Base-by-base conservation (phyloP, 1,140 invertebrate species). In the Paraescarpia echinospica region DNA sequence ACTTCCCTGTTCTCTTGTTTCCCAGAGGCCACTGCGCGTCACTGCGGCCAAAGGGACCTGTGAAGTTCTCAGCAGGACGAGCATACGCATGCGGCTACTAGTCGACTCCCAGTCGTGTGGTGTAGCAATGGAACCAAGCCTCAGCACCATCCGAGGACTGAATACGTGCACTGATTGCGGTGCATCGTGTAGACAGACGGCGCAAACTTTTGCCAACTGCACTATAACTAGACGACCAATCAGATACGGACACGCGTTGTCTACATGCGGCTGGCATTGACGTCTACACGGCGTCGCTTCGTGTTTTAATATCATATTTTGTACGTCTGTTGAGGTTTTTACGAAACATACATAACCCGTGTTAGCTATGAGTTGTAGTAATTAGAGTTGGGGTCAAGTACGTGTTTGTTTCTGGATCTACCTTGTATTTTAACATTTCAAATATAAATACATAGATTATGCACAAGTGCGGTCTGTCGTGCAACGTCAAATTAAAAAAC, bases 31-130 rank as follows among this genome's bases (percentile, higher is more conserved):
- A 91, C 34, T 59, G 34, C 35, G 33, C 33, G 14, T 41, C 34
- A 22, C 41, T 91, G 48, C 34, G 48, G 91, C 91, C 91, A 5
- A 41, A 35, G 18, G 91, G 91, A 41, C 91, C 91, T 18, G 48
- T 91, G 35, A 91, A 91, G 91, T 91, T 91, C 48, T 91, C 91
- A 22, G 34, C 91, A 35, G 91, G 91, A 34, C 18, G 34, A 33
- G 91, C 91, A 8, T 33, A 35, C 91, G 34, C 33, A 27, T 91
- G 48, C 41, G 91, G 91, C 34, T 90, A 90, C 33, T 90, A 90
- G 35, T 6, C n/a, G 18, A n/a, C 18, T n/a, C 14, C 14, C 34
- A 31, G 89, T 34, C 89, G 33, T n/a, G 89, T 31, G 8, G 22
- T 27, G 59, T 31, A 4, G 59, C 59, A 77, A 27, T 77, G 59